Evolutionary conservation across 2,888 invertebrate species (phyloP).

Genomic region (Cephus sareptanus): DNA sequence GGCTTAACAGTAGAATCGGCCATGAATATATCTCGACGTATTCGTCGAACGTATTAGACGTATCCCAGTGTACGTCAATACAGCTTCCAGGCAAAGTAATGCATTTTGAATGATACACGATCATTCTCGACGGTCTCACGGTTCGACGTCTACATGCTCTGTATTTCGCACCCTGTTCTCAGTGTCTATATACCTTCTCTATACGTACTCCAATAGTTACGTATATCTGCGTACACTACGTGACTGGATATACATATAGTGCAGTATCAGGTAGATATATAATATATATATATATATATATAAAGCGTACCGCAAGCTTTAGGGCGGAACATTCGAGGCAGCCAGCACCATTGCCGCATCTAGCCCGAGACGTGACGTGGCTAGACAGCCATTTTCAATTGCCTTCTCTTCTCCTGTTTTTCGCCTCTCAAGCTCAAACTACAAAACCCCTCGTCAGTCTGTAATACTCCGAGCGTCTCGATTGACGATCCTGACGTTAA

Average conservation of each 20-base stretch:
- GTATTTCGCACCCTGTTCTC: not conserved
- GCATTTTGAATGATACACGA: slow-evolving; percentile 14
- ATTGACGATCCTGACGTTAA: too few relatives aligned
- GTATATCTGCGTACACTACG: too few relatives aligned
- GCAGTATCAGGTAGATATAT: too few relatives aligned
- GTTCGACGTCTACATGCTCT: too few relatives aligned
- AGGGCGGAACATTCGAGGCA: not conserved
- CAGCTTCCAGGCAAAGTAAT: slow-evolving; percentile 12
- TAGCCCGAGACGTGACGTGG: not conserved
- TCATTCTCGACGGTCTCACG: not conserved
- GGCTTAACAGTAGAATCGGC: slow-evolving; percentile 10
- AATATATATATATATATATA: too few relatives aligned
- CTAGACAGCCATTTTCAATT: slow-evolving; percentile 5
- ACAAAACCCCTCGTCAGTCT: not conserved
- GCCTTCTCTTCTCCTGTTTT: slow-evolving; percentile 2
- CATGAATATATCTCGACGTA: slow-evolving; percentile 6
- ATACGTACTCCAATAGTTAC: too few relatives aligned
- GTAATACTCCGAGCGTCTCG: too few relatives aligned
- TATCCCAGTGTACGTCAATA: not conserved
- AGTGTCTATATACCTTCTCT: too few relatives aligned
- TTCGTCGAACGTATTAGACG: not conserved
- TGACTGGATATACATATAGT: too few relatives aligned
- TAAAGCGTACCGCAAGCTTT: too few relatives aligned
- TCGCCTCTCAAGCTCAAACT: not conserved
- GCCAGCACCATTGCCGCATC: not conserved